Evolutionary conservation across 2,797 vertebrate species (phyloP), one percentile per base, ranked within the genome.

Genomic region (Anguilla anguilla): DNA sequence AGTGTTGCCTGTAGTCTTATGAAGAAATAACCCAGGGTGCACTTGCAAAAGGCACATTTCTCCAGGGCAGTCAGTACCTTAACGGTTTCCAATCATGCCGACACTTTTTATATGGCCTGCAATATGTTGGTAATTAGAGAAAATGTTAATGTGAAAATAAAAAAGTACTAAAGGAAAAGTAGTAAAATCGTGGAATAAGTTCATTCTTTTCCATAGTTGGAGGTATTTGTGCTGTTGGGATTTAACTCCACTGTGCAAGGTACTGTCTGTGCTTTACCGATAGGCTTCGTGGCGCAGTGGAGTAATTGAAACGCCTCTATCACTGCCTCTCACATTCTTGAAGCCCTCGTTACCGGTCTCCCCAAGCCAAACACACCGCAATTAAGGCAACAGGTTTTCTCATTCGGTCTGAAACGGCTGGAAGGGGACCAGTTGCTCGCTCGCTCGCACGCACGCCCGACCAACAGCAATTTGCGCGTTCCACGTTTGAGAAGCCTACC

Each of bases 401-500:
- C 84, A 85, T 89, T 89, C 72, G 88, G 17, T 15, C 91, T 86
- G 91, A 91, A 87, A 86, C 69, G 86, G 89, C 87, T 92, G 91
- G 92, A 91, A 92, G 72, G 88, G 90, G 90, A 86, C 90, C 69
- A 39, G 87, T 25, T 87, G 85, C 85, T 3, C 81, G 83, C 85
- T 3, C 81, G 83, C 17, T 5, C 22, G 19, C 61, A 91, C 90
- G 89, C 89, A 91, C 53, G 88, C 89, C 55, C 46, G 46, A 39
- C 86, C 59, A 55, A 83, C 64, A 25, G 90, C 90, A 61, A 55
- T 69, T 82, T 55, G 90, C 90, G 85, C 86, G 83, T 86, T 87
- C 84, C 28, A 39, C 39, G 6, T 85, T 6, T 85, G 85, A 84
- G 86, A 87, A 89, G 90, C 89, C 89, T 86, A 90, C 91, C 88